Conservation (phyloP, 1,140 invertebrate genomes). For the Philotrypesis tridentata region DNA sequence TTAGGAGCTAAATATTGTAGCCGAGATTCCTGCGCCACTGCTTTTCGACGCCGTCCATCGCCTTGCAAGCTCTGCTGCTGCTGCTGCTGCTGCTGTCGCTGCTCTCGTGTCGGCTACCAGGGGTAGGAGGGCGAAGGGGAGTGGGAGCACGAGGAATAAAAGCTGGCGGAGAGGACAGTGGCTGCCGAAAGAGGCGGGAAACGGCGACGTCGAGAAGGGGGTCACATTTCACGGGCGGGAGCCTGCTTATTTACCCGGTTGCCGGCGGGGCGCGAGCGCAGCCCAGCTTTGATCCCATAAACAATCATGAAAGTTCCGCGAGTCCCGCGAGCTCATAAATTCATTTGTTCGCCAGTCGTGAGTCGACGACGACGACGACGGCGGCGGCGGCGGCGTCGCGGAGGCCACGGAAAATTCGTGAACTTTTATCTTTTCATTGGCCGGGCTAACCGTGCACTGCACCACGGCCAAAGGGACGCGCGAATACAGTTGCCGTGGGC, state of each 20-base stretch:
- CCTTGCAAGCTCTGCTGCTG: neutral
- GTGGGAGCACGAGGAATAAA: neutral
- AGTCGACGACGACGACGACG: too few relatives aligned
- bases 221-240: constrained; percentile 1
- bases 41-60: neutral
- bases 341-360: constrained; percentile 53
- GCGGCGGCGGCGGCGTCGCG: too few relatives aligned
- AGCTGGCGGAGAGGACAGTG: neutral
- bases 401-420: constrained; percentile 2
- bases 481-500: neutral
- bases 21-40: neutral
- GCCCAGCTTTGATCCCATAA: constrained; percentile 57
- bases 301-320: constrained; percentile 63
- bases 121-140: neutral
- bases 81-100: too few relatives aligned
- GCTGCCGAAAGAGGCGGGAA: neutral
- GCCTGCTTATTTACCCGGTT: neutral
- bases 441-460: too few relatives aligned
- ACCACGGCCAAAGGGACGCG: neutral
- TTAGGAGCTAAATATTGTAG: constrained; percentile 12
- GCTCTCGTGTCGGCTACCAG: too few relatives aligned
- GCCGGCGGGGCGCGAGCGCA: too few relatives aligned
- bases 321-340: constrained; percentile 56
- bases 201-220: neutral
- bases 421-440: constrained; percentile 35